Conservation (phyloP, 2,113 vertebrate species). For the Neolamprologus longior region DNA sequence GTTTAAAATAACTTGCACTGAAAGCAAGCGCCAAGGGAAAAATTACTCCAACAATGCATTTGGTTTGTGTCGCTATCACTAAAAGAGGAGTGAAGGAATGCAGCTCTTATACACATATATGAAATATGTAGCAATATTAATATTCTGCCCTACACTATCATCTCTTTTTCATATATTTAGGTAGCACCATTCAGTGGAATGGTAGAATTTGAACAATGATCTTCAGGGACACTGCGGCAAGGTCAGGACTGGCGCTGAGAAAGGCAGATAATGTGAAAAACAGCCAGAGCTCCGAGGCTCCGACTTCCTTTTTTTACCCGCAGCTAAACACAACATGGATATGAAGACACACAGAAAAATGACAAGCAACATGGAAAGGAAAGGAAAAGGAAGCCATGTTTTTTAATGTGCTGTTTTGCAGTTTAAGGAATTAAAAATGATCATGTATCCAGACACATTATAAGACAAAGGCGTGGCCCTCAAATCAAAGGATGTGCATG, state of each 20-base stretch:
- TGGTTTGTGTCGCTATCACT: background rate
- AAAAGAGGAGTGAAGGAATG: background rate
- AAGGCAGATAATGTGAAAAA: background rate
- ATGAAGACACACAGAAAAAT: background rate
- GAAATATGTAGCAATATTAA: background rate
- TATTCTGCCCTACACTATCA: background rate
- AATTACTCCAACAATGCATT: background rate
- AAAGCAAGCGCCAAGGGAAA: background rate
- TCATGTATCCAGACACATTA: background rate
- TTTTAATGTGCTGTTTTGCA: background rate
- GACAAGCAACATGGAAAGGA: background rate
- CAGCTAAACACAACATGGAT: background rate
- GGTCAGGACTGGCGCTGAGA: background rate
- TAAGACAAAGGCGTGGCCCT: background rate
- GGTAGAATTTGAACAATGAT: background rate
- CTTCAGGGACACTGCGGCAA: background rate
- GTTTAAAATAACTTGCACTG: background rate
- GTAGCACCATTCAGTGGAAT: background rate
- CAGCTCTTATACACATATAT: background rate
- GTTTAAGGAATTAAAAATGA: background rate
- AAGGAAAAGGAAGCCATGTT: background rate
- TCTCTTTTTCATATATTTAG: background rate
- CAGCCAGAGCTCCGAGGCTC: background rate
- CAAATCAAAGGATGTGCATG: background rate
- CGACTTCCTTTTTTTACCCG: background rate